Base-by-base conservation (phyloP, 2,888 invertebrate genomes). In the Drosophila pseudotalamancana region DNA sequence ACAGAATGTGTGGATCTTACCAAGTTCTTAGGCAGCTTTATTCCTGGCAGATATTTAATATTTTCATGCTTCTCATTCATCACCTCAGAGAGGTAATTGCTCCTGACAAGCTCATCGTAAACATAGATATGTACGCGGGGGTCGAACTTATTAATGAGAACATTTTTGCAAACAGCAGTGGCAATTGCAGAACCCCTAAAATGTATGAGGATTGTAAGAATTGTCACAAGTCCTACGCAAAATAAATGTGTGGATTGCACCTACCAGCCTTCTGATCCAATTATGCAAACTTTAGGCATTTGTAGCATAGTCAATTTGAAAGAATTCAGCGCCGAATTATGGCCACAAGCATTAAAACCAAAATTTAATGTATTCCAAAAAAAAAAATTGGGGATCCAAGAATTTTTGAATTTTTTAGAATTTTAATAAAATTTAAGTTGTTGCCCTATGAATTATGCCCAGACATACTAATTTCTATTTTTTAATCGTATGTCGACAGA, bases 41-140 rank as follows among this genome's bases (percentile, higher is more conserved):
- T 66, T 9, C 80, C 72, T 14, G 88, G 84, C 32, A 89, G 62
- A 63, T 88, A 87, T 64, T 88, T 89, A 12, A 72, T 67, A 66
- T 88, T 88, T 21, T 88, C 73, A 43, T 89, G 88, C 1, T 55
- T 49, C 4, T 54, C 60, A 32, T 88, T 89, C 1, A 88, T 88
- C 3, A 84, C 45, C 32, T 80, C 64, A 0, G 76, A 79, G 0
- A 88, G 53, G 5, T 45, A 49, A 14, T 49, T 71, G 16, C 46
- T 68, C 5, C 72, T 53, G 3, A 74, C 65, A 8, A 75, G 23
- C 40, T 88, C 89, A 39, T 88, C 89, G 16, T 77, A 76, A 3
- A 84, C 88, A 46, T 74, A 89, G 14, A 89, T 78, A 31, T 87
- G 74, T 6, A 88, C 84, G n/a, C 64, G 63, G 4, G 61, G 55